Percentiles rank a stretch among this genome's conserved stretches.
These are phyloP conservation scores for Acipenser transmontanus DNA, from an alignment of 2,797 vertebrate species.

Conservation along the genomic window DNA sequence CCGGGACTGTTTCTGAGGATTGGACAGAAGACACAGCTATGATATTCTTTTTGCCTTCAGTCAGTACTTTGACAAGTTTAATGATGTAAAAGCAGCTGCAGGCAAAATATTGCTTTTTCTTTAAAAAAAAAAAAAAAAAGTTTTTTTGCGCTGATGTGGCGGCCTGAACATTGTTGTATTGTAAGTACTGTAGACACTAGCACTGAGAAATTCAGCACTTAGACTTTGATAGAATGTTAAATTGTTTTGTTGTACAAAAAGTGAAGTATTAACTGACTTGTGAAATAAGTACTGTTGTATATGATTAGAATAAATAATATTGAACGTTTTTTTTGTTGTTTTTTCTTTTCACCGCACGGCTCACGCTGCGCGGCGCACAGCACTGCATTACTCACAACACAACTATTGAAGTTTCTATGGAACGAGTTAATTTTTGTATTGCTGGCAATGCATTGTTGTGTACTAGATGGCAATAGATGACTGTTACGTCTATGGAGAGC, in stretches of 20 bases:
- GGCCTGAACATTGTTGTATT: constrained; percentile 41
- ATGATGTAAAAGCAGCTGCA: constrained; percentile 6
- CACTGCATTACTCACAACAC: too few relatives aligned
- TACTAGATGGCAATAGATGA: too few relatives aligned
- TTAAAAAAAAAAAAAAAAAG: constrained; percentile 31
- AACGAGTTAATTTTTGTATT: too few relatives aligned
- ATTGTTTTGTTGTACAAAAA: constrained; percentile 85
- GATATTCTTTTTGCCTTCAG: constrained; percentile 7
- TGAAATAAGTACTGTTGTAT: constrained; percentile 60
- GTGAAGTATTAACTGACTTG: constrained; percentile 78
- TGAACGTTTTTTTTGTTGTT: constrained; percentile 11
- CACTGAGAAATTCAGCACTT: constrained; percentile 90
- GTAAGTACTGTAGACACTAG: constrained; percentile 76
- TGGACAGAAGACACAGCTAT: not conserved
- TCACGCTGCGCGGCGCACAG: too few relatives aligned
- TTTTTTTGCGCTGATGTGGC: constrained; percentile 21
- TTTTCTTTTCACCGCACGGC: too few relatives aligned
- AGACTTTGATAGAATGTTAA: constrained; percentile 84
- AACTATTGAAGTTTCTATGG: too few relatives aligned
- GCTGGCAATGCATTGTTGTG: too few relatives aligned
- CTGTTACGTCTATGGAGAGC: too few relatives aligned
- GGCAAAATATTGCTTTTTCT: constrained; percentile 14
- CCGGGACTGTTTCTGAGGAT: not conserved
- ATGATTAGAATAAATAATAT: constrained; percentile 59
- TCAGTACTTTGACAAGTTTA: constrained; percentile 2